Percentiles rank a stretch among this genome's conserved stretches.
Conservation (phyloP, 2,113 vertebrate species). For the Chaenogobius annularis region DNA sequence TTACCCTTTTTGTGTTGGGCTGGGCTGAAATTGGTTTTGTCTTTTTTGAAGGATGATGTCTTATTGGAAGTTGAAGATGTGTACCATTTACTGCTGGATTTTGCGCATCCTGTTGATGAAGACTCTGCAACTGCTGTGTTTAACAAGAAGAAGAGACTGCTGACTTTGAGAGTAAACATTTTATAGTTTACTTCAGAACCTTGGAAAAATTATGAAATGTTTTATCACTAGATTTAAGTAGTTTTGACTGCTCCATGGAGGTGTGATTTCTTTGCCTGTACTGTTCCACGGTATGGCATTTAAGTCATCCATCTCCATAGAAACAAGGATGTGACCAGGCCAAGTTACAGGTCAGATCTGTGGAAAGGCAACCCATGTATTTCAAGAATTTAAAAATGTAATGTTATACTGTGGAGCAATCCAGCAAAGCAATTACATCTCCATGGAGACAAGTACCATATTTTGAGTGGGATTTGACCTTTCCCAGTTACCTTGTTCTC, state of each 20-base stretch:
- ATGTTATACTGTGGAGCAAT: too few species aligned
- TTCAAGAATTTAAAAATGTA: too few species aligned
- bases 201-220: not conserved
- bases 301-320: not conserved
- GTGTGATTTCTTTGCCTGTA: too few species aligned
- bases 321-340: not conserved
- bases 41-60: conserved; percentile 80
- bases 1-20: not conserved
- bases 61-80: conserved; percentile 81
- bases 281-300: not conserved
- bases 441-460: too few species aligned
- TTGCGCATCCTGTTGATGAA: conserved; percentile 79
- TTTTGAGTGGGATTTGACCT: too few species aligned
- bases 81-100: conserved; percentile 79
- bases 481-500: not conserved
- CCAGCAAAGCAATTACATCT: too few species aligned
- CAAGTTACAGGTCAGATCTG: too few species aligned
- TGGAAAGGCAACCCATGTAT: too few species aligned
- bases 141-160: conserved; percentile 74
- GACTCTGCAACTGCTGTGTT: conserved; percentile 78
- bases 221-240: not conserved
- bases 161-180: conserved; percentile 77
- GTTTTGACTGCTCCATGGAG: not conserved
- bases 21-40: conserved; percentile 12
- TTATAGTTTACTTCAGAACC: not conserved